Conservation (phyloP, 2,113 vertebrate species). For the Alaudala cheleensis region DNA sequence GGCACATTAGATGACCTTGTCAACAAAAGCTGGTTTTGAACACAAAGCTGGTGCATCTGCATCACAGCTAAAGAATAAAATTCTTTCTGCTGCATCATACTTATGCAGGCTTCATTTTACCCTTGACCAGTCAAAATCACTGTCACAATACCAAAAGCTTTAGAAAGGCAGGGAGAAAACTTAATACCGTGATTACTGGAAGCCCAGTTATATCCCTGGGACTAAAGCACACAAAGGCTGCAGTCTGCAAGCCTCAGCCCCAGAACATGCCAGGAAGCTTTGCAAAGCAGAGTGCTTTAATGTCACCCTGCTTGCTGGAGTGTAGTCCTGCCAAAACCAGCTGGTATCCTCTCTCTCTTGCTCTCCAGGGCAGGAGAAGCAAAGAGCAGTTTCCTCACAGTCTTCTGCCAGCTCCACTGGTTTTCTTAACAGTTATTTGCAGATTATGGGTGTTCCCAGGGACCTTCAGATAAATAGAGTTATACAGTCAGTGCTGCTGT, state of each 20-base stretch:
- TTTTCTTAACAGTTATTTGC: conserved; percentile 44
- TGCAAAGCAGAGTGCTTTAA: conserved; percentile 47
- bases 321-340: conserved; percentile 39
- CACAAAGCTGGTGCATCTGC: conserved; percentile 21
- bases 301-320: conserved; percentile 23
- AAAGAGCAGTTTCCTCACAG: conserved; percentile 3
- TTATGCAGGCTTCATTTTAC: conserved; percentile 18
- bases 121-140: conserved; percentile 5
- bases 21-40: conserved; percentile 39
- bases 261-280: conserved; percentile 48
- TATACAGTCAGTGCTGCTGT: background rate
- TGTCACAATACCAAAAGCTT: conserved; percentile 37
- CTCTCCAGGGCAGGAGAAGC: conserved; percentile 14
- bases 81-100: conserved; percentile 19
- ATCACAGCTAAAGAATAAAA: conserved; percentile 9
- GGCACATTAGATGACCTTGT: conserved; percentile 17
- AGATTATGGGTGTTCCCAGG: conserved; percentile 35
- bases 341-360: background rate
- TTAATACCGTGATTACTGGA: conserved; percentile 20
- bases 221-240: conserved; percentile 38
- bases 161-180: conserved; percentile 34
- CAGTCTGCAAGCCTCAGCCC: conserved; percentile 22
- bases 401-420: background rate
- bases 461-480: conserved; percentile 31
- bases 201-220: conserved; percentile 29